Evolutionary conservation across 2,888 invertebrate species (phyloP), one percentile per base, ranked within the genome.

Genomic region (Xanthorhoe spadicearia): DNA sequence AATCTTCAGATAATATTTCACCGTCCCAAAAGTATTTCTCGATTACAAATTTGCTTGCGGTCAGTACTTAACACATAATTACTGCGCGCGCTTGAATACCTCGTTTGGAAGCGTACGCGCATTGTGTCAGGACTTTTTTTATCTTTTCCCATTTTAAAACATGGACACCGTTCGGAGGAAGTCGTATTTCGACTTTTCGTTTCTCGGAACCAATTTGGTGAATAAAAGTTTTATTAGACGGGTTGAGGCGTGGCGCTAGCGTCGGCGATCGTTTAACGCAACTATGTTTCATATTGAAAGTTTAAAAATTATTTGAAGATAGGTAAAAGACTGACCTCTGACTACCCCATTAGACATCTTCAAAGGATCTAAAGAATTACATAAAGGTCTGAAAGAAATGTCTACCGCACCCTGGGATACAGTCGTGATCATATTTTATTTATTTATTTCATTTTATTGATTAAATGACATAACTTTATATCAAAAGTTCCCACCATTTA

Each of bases 131-230:
- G 81, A 79, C 83, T 84, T 84, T 84, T 84, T 85, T 79, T 82
- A 79, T 82, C 82, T 83, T 85, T 84, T 82, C 80, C 84, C 87
- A 85, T 88, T 90, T 90, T 88, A 84, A 87, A 86, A 83, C 79
- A 71, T 74, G 75, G 70, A 68, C 61, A 61, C 72, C 63, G 48
- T 65, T 70, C 64, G 69, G 77, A 90, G 92, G 91, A 92, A 92
- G 92, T 88, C 85, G 82, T 90, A 87, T 81, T 81, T 73, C 75
- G 73, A 73, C 70, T 71, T 70, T 72, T 70, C 79, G 79, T 87
- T 73, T 88, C 88, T 75, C 72, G 78, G 89, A 90, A 91, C 88
- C 86, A 88, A 89, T 90, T 89, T 87, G 83, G 80, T 83, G 81
- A 79, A 87, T 87, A 86, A 86, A 85, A 86, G 79, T 84, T 81